Conservation (phyloP, 30 jellyfish, hydroid and myxozoan genomes). For the Nemopilema nomurai region DNA sequence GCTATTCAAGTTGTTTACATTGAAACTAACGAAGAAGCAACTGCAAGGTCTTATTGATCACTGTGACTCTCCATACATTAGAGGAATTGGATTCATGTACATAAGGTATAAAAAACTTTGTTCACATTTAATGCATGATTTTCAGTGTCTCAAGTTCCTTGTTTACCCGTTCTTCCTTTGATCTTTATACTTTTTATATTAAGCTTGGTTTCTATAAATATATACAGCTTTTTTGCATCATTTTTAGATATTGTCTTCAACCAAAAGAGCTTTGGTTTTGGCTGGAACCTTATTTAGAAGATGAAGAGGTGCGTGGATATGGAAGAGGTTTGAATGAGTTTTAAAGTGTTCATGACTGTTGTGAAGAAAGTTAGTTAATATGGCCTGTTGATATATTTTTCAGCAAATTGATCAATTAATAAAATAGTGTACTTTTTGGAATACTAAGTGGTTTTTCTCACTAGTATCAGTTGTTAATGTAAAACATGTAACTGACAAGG, state of each 20-base stretch:
- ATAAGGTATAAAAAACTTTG: conserved; percentile 66
- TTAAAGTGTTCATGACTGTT: background rate
- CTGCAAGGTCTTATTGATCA: conserved; percentile 78
- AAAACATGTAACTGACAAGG: too few species aligned
- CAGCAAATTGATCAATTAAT: too few species aligned
- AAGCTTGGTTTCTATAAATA: too few species aligned
- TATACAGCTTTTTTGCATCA: background rate
- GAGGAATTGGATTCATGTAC: conserved; percentile 96
- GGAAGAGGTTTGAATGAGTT: conserved; percentile 56
- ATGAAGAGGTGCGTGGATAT: conserved; percentile 95
- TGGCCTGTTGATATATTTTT: background rate
- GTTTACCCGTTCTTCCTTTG: too few species aligned
- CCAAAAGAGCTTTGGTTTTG: conserved; percentile 95
- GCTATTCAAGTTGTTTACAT: conserved; percentile 84
- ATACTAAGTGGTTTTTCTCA: too few species aligned
- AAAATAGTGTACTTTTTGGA: too few species aligned
- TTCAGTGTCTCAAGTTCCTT: too few species aligned
- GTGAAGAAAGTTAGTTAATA: background rate
- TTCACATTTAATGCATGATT: too few species aligned
- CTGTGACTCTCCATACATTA: conserved; percentile 92
- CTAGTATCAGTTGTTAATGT: background rate
- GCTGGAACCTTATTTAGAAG: conserved; percentile 95
- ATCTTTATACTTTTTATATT: too few species aligned
- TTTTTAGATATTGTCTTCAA: conserved; percentile 77
- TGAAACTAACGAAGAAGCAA: conserved; percentile 90